Conservation (phyloP, 1,140 invertebrate genomes). For the Drosophila varians region DNA sequence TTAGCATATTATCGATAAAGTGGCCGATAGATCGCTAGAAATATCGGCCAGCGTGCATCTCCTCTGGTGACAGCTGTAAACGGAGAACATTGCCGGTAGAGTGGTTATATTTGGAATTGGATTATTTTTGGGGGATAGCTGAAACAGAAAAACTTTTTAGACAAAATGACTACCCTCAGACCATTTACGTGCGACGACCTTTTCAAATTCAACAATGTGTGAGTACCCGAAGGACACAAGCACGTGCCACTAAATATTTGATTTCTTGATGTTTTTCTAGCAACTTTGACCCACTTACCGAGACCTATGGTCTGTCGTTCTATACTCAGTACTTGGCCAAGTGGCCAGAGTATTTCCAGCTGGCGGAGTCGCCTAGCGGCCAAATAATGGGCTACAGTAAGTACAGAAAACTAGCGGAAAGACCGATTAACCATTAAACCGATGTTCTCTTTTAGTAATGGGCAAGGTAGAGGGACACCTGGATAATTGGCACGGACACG, state of each 20-base stretch:
- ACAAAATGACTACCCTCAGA: constrained; percentile 94
- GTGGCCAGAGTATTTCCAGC: constrained; percentile 99
- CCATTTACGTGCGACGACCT: constrained; percentile 97
- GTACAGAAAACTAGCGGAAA: constrained; percentile 74
- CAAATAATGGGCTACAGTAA: constrained; percentile 99
- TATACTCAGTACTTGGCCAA: constrained; percentile 99
- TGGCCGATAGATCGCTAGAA: too few relatives aligned
- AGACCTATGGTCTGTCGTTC: constrained; percentile 98
- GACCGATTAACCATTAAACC: not conserved
- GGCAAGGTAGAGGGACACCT: constrained; percentile 98
- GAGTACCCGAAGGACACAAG: constrained; percentile 84
- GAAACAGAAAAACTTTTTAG: too few relatives aligned
- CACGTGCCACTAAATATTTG: not conserved
- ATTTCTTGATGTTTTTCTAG: constrained; percentile 84
- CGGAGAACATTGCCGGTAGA: constrained; percentile 7
- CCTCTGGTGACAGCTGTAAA: not conserved
- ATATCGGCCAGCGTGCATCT: constrained; percentile 3
- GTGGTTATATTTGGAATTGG: not conserved
- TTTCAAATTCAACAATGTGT: constrained; percentile 98
- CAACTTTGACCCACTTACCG: constrained; percentile 98
- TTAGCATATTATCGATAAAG: not conserved
- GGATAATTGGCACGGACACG: constrained; percentile 99
- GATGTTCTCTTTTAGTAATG: constrained; percentile 90
- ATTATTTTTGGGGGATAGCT: not conserved
- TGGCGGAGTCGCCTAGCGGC: constrained; percentile 96